Evolutionary conservation across 2,888 invertebrate genomes (phyloP), one percentile per base, ranked within the genome.

Genomic region (Oscheius onirici): DNA sequence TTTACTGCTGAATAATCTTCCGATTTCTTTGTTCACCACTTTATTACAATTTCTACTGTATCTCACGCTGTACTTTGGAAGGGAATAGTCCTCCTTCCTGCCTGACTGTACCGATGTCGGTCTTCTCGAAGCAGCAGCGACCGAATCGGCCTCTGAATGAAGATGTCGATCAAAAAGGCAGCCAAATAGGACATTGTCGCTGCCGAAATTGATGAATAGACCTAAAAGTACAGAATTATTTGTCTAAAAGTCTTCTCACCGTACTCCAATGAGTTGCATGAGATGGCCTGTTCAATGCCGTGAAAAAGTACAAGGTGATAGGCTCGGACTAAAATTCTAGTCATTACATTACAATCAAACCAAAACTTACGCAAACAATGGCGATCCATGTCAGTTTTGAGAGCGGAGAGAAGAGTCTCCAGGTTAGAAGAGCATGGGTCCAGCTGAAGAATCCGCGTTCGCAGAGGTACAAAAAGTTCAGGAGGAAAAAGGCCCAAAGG

Each of bases 281-380:
- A 13, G 84, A 75, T 11, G 86, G 86, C 49, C 85, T 82, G 66
- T 87, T 83, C 52, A 85, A 82, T 13, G 86, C 81, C n/a, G 86
- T 81, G 75, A 86, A 87, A 61, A 86, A 77, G 65, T 80, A 84
- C 20, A 86, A 74, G 28, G 84, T 83, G 41, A 86, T 75, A n/a
- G 85, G 86, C 65, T 86, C 86, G 15, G 83, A 80, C 70, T 70
- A 54, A 52, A 68, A 68, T 17, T n/a, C n/a, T n/a, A n/a, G n/a
- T n/a, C 22, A 3, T 52, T 52, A 6, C 17, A 6, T 10, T 60
- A n/a, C 13, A 57, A 6, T 22, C 13, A 28, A 24, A 26, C 6
- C 17, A 6, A 46, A 52, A 61, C 70, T 70, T 26, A 70, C 70
- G 43, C 85, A 70, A 15, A 86, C 72, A 20, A 85, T 40, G 15